Evolutionary conservation across 2,888 invertebrate species (phyloP).

Genomic region (Spialia ferax): DNA sequence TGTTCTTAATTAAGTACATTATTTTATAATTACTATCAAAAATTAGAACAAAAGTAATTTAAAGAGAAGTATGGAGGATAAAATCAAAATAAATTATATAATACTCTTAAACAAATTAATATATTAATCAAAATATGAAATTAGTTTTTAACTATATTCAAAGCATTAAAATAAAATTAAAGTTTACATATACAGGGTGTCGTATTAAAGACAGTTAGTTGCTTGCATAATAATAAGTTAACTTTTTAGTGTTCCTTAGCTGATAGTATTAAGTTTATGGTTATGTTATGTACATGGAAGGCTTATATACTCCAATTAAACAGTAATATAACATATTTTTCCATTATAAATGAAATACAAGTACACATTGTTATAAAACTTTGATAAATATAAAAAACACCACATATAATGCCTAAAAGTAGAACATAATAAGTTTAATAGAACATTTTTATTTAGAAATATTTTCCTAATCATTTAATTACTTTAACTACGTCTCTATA

Average conservation of each 20-base stretch:
- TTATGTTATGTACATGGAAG: slow-evolving; percentile 79
- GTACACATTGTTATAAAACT: slow-evolving; percentile 36
- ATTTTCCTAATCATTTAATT: slow-evolving; percentile 59
- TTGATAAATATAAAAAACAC: slow-evolving; percentile 41
- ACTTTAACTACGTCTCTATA: slow-evolving; percentile 60
- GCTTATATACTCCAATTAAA: slow-evolving; percentile 53
- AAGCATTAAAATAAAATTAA: not conserved
- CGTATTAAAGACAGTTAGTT: not conserved
- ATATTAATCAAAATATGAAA: too few relatives aligned
- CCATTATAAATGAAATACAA: slow-evolving; percentile 36
- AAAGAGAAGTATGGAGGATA: too few relatives aligned
- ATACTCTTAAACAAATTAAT: too few relatives aligned
- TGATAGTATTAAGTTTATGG: slow-evolving; percentile 7
- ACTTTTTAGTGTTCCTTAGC: slow-evolving; percentile 28
- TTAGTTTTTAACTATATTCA: too few relatives aligned
- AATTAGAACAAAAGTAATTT: too few relatives aligned
- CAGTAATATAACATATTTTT: slow-evolving; percentile 5
- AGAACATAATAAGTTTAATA: slow-evolving; percentile 48
- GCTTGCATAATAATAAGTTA: not conserved
- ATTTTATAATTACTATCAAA: not conserved
- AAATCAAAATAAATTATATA: too few relatives aligned
- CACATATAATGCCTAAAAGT: slow-evolving; percentile 51
- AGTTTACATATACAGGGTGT: not conserved
- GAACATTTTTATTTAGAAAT: slow-evolving; percentile 59
- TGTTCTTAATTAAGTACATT: not conserved